Base-by-base conservation (phyloP, 1,140 invertebrate genomes). In the Tribolium madens region DNA sequence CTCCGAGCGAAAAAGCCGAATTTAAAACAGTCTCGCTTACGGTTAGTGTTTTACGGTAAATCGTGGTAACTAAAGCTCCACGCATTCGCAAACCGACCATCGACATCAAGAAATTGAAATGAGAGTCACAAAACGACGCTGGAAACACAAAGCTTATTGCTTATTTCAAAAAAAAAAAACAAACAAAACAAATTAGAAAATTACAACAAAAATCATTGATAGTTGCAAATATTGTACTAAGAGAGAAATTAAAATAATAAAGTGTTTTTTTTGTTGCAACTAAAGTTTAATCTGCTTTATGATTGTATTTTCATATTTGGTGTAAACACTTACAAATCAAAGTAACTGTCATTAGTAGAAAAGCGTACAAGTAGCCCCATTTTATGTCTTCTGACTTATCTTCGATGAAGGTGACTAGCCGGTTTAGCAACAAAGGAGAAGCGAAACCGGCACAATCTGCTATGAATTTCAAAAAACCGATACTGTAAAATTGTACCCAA, bases 51-150 rank as follows among this genome's bases (percentile, higher is more conserved):
- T 99, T 99, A 69, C 91, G 89, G 82, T 98, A 97, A 53, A 99
- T 91, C 3, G 93, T 90, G 7, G 94, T 93, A 2, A 98, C 90
- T 17, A 98, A 88, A 13, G 95, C 91, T 12, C 92, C 92, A 70
- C 95, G 89, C 84, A 99, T 93, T 88, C 97, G 97, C 15, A 98
- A 89, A 14, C 92, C 92, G 13, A 99, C 91, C 80, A 96, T 88
- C 0, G 92, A 90, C 88, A 98, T 93, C 68, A 91, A 88, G 88
- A 97, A 98, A 83, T 94, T 95, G 87, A 98, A 99, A 84, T 99
- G 97, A 1, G 92, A 90, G 79, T 91, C 93, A 80, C 92, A 94
- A 42, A 98, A 86, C 0, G 97, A 91, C 71, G 89, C 91, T 87
- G 87, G 69, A 85, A 82, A 31, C 6, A 5, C 26, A 31, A 0